phyloP scores from a whole-genome alignment of 1,140 invertebrate genomes.

The Sarcophaga bullata region DNA sequence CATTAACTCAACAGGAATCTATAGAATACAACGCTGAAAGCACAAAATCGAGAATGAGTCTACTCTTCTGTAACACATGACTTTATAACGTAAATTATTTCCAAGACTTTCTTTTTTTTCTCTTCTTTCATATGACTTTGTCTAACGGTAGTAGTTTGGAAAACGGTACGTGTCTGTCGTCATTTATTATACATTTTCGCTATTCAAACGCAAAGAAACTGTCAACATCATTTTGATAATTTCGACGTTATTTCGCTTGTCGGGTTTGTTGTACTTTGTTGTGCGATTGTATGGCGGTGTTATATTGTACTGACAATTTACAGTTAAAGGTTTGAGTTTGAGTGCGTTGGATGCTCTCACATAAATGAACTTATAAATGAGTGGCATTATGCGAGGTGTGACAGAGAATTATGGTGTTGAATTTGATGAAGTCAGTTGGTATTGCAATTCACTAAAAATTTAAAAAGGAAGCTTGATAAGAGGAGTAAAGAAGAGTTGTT shows the following conservation, averaged over 20 bases:
- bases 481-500: too few species aligned
- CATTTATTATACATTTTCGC: background rate
- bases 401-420: background rate
- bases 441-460: too few species aligned
- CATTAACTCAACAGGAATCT: background rate
- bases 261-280: background rate
- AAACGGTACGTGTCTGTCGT: background rate
- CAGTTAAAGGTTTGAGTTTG: background rate
- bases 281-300: too few species aligned
- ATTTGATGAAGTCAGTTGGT: background rate
- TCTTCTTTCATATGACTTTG: background rate
- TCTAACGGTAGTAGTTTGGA: background rate
- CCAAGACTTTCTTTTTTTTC: background rate
- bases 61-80: background rate
- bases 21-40: background rate
- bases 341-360: background rate
- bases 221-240: slow-evolving; percentile 14
- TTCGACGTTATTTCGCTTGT: slow-evolving; percentile 1
- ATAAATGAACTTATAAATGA: background rate
- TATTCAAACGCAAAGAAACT: background rate
- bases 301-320: slow-evolving; percentile 9
- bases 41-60: background rate
- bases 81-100: background rate
- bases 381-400: background rate
- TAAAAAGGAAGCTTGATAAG: too few species aligned